Base-by-base conservation (phyloP, 2,888 invertebrate species). In the Oegoconia quadripuncta region DNA sequence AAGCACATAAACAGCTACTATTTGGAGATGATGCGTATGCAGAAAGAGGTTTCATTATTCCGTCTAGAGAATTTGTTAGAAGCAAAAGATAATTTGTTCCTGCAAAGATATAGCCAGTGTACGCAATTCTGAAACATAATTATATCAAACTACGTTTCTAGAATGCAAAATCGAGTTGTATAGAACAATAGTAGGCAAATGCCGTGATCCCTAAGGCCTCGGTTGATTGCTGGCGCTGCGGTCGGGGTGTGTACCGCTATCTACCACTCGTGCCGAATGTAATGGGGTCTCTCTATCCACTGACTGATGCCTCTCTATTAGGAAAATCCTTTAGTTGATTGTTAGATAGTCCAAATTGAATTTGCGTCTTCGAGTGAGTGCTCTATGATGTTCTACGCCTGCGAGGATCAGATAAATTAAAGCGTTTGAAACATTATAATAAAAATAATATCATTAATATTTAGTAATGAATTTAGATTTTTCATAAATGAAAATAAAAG, bases 101-200 rank as follows among this genome's bases (percentile, higher is more conserved):
- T 18, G 4, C 6, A 27, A 27, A 13, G 8, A 12, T 12, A 27
- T 27, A 11, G 8, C n/a, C 3, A 27, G 8, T 8, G n/a, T n/a
- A n/a, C 14, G 12, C 8, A 27, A 14, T 12, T 12, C 14, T n/a
- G 31, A 9, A 18, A 13, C 12, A 31, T 20, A 39, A 39, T 34
- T 39, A 26, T 12, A 31, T 34, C 11, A 31, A 18, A 30, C 28
- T 34, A 36, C 39, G 29, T 28, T 23, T 29, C 17, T 16, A 7
- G 37, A 37, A 48, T 45, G 39, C 39, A 44, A 39, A 48, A 34
- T 36, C 34, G 41, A 33, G 39, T 36, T 22, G 18, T 38, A 32
- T 16, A 48, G 55, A 65, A 74, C 70, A 74, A 71, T 71, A 52
- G 55, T 38, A 46, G 50, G 50, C 58, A 64, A 74, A 74, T 63